phyloP scores from a whole-genome alignment of 2,113 vertebrate species.

The Callospermophilus lateralis region DNA sequence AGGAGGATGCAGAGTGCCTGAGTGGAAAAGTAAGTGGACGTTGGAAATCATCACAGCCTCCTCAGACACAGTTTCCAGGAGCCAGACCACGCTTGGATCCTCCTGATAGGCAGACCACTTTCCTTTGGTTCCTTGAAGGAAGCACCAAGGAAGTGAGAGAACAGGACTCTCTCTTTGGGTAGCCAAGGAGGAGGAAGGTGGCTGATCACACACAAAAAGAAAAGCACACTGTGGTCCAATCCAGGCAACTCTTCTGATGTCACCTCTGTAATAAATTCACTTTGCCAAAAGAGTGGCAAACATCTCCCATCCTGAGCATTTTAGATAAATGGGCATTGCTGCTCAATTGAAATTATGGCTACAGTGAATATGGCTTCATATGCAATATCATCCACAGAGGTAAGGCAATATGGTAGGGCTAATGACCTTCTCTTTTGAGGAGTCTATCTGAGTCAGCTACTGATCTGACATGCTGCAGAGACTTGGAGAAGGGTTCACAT shows the following conservation, averaged over 20 bases:
- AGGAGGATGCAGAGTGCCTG: not conserved
- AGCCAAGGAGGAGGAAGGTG: not conserved
- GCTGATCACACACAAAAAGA: not conserved
- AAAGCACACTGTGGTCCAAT: not conserved
- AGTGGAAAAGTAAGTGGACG: not conserved
- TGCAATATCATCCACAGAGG: not conserved
- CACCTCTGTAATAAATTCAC: not conserved
- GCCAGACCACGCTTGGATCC: not conserved
- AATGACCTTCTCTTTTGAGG: not conserved
- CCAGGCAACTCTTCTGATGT: not conserved
- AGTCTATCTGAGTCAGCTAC: not conserved
- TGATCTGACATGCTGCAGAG: not conserved
- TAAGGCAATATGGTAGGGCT: too few species aligned
- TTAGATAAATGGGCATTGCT: not conserved
- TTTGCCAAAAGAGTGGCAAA: not conserved
- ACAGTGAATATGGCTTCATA: not conserved
- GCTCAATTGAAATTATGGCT: conserved; percentile 23
- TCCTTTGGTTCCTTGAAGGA: not conserved
- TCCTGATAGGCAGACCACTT: not conserved
- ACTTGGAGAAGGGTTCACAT: not conserved
- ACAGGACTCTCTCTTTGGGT: not conserved
- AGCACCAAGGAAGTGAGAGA: not conserved
- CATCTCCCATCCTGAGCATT: not conserved
- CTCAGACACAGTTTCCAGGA: not conserved
- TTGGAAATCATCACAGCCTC: not conserved